phyloP scores from a whole-genome alignment of 2,797 vertebrate genomes.

The Enteromius paludinosus region DNA sequence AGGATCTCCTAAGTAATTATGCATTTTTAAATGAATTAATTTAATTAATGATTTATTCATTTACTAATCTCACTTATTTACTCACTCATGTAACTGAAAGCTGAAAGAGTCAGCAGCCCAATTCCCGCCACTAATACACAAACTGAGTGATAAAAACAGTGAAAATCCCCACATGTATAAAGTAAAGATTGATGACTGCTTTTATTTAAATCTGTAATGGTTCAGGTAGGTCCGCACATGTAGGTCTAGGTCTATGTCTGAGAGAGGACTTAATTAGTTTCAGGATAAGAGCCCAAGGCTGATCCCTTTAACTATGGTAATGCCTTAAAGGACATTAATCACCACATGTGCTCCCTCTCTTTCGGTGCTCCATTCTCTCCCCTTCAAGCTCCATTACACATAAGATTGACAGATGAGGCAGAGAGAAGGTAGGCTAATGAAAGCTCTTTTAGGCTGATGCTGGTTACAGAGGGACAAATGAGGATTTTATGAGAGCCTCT shows the following conservation, averaged over 20 bases:
- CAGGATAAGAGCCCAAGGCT: constrained; percentile 52
- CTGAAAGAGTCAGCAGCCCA: background rate
- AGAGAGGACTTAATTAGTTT: constrained; percentile 59
- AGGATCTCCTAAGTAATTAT: background rate
- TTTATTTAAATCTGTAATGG: constrained; percentile 19
- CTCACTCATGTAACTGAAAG: background rate
- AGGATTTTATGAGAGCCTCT: constrained; percentile 45
- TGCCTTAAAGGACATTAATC: constrained; percentile 57
- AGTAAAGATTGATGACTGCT: background rate
- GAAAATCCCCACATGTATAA: background rate
- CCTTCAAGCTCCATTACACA: constrained; percentile 60
- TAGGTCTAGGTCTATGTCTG: constrained; percentile 24
- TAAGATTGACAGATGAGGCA: constrained; percentile 55
- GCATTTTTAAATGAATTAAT: background rate
- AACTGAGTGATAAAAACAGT: background rate
- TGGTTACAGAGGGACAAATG: constrained; percentile 43
- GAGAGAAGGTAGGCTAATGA: constrained; percentile 53
- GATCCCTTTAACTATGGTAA: constrained; percentile 53
- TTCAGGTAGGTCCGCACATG: background rate
- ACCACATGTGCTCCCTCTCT: constrained; percentile 1
- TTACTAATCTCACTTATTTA: background rate
- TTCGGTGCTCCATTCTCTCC: constrained; percentile 19
- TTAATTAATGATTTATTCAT: background rate
- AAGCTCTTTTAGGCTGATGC: constrained; percentile 52
- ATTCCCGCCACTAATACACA: background rate